Evolutionary conservation across 2,888 invertebrate species (phyloP).

Genomic region (Pyrrhia umbra): DNA sequence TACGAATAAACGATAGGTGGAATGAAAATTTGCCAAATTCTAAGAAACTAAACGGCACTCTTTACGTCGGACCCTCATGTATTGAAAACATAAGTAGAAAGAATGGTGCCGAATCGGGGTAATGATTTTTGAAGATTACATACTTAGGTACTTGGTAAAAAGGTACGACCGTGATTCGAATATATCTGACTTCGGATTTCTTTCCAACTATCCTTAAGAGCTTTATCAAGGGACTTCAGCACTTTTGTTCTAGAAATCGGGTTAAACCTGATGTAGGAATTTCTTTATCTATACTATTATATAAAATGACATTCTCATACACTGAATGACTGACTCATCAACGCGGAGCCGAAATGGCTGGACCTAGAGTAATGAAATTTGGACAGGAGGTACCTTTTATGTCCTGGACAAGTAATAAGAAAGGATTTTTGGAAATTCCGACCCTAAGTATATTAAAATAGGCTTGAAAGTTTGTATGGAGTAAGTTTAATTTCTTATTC

Average conservation of each 20-base stretch:
- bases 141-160: constrained; percentile 45
- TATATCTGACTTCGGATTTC: constrained; percentile 44
- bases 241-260: constrained; percentile 28
- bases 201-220: constrained; percentile 24
- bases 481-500: too few species aligned
- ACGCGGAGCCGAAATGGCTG: too few species aligned
- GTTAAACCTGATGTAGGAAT: constrained; percentile 9
- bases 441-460: too few species aligned
- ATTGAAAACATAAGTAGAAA: constrained; percentile 60
- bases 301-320: too few species aligned
- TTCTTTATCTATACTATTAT: constrained; percentile 15
- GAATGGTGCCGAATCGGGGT: constrained; percentile 51
- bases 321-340: too few species aligned
- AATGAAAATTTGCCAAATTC: constrained; percentile 51
- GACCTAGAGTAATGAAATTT: too few species aligned
- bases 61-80: constrained; percentile 48
- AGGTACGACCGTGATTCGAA: constrained; percentile 52
- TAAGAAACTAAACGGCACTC: constrained; percentile 44
- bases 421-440: too few species aligned
- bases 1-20: constrained; percentile 38
- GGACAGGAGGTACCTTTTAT: too few species aligned
- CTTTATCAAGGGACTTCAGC: constrained; percentile 36
- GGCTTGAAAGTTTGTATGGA: too few species aligned
- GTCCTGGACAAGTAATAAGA: too few species aligned
- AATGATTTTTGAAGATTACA: constrained; percentile 54